Evolutionary conservation across 2,113 vertebrate genomes (phyloP).

Genomic region (Prochilodus magdalenae): DNA sequence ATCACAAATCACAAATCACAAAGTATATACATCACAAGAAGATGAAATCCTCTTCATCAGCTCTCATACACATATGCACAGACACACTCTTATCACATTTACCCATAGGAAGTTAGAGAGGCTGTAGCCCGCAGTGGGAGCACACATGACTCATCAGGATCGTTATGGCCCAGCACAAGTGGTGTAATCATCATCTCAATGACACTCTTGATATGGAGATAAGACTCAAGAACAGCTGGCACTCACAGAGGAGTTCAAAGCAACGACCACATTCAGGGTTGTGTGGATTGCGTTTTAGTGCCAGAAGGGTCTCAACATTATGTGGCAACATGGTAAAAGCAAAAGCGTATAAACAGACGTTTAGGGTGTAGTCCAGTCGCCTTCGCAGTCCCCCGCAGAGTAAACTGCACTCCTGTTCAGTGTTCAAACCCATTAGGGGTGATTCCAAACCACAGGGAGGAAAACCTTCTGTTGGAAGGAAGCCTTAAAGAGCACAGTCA

Average conservation of each 20-base stretch:
- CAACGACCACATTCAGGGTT: neutral
- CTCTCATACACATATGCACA: neutral
- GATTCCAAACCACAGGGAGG: no score
- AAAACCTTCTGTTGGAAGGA: no score
- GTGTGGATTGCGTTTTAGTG: neutral
- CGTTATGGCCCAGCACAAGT: conserved; percentile 12
- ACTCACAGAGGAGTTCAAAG: neutral
- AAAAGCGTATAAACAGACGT: no score
- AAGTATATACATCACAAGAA: neutral
- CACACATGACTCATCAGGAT: conserved; percentile 25
- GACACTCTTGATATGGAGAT: conserved; percentile 30
- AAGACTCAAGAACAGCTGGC: conserved; percentile 24
- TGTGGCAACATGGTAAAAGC: no score
- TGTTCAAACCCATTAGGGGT: no score
- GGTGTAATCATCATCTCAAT: conserved; percentile 27
- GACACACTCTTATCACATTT: neutral
- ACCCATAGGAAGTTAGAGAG: neutral
- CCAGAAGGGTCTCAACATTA: no score
- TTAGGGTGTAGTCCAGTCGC: no score
- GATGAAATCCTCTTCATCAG: neutral
- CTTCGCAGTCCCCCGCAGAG: no score
- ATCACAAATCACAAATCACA: neutral
- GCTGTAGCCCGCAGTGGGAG: neutral
- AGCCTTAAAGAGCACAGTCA: no score
- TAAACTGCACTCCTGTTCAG: no score